phyloP scores from a whole-genome alignment of 1,140 invertebrate species.

The Conus betulinus region DNA sequence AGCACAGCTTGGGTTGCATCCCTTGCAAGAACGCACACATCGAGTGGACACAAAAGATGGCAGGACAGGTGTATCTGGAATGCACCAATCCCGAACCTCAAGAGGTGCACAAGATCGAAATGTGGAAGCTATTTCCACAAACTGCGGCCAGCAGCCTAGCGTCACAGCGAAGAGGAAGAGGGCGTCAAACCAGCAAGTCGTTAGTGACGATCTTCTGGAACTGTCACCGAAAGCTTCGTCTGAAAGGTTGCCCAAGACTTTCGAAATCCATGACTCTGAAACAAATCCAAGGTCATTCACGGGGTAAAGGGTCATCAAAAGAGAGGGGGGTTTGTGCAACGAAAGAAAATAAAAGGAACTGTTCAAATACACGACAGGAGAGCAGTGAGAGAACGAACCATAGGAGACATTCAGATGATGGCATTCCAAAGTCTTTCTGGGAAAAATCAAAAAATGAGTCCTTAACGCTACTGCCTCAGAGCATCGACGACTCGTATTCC shows the following conservation, averaged over 20 bases:
- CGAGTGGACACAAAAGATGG: background rate
- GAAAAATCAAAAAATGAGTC: background rate
- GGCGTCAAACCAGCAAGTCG: no score
- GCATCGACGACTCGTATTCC: background rate
- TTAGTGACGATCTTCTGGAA: background rate
- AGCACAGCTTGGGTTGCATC: background rate
- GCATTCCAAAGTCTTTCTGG: background rate
- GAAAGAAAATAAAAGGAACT: background rate
- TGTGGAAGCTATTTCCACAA: background rate
- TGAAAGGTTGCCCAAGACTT: background rate
- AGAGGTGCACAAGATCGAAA: background rate
- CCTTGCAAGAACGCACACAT: background rate
- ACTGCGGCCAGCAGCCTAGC: background rate
- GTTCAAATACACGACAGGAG: background rate
- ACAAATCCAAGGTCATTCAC: background rate
- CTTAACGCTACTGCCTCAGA: background rate
- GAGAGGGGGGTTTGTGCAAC: background rate
- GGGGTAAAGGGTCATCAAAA: background rate
- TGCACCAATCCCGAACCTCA: background rate
- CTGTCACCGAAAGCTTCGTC: background rate
- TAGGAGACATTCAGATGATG: background rate
- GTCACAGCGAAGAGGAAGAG: background rate
- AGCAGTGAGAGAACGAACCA: background rate
- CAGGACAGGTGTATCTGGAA: background rate
- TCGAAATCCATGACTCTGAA: background rate